phyloP scores from a whole-genome alignment of 2,113 vertebrate species.

The Podilymbus podiceps region DNA sequence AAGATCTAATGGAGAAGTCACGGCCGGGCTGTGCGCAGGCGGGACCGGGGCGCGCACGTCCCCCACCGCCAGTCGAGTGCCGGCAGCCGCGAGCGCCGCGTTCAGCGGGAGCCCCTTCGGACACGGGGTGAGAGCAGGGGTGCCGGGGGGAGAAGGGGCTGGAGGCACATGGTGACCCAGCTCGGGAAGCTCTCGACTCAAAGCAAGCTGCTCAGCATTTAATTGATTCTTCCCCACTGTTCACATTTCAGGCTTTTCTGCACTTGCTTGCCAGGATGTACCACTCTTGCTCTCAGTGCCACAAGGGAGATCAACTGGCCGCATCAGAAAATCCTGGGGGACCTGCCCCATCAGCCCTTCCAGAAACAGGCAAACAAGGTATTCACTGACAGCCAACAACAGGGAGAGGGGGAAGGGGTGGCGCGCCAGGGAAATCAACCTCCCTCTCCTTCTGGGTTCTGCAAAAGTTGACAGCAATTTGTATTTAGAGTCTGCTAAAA shows the following conservation, averaged over 20 bases:
- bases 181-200: background rate
- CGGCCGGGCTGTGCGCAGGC: background rate
- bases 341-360: background rate
- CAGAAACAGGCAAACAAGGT: background rate
- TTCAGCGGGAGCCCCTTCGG: background rate
- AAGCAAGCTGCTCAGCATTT: background rate
- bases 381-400: background rate
- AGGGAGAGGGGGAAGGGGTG: no score
- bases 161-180: background rate
- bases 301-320: background rate
- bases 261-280: background rate
- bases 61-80: accelerated
- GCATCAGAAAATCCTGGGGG: background rate
- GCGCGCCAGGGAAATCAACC: background rate
- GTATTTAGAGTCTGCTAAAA: background rate
- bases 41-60: no score
- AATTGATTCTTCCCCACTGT: background rate
- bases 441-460: background rate
- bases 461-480: background rate
- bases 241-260: background rate
- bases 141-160: accelerated
- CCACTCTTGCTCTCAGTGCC: background rate
- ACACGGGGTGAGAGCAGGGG: background rate
- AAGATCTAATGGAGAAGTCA: background rate
- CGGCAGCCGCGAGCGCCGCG: accelerated